Base-by-base conservation (phyloP, 2,113 vertebrate species). In the Alces alces region DNA sequence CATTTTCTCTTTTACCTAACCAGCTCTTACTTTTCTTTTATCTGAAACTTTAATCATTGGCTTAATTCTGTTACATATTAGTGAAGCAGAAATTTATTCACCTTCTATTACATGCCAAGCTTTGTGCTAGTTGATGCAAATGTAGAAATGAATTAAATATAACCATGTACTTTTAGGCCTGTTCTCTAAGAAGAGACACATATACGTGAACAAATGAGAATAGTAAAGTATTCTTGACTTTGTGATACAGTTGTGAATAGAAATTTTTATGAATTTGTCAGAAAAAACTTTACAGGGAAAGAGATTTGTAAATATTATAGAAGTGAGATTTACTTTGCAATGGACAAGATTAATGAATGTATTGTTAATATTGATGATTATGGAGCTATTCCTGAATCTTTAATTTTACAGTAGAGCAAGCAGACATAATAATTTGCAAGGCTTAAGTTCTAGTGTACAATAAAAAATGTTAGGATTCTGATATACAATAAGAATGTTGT, bases 31-130 rank as follows among this genome's bases (percentile, higher is more conserved):
- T 80, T 95, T 23, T 89, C 14, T 94, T 23, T 66, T 14, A 60
- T 50, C 2, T 9, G 30, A 76, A 90, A 30, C 8, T 19, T 88
- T 86, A 79, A 39, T 76, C 21, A 36, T n/a, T 89, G n/a, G 14
- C 21, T 70, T 91, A 39, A 15, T 85, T 93, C 78, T 73, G 70
- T 39, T 64, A 70, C 23, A 57, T 5, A 60, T 61, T 87, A 96
- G 27, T 89, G 52, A 95, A 78, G 39, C 39, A 73, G 60, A 89
- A n/a, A 84, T 91, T 83, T 96, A 96, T 93, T 96, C 43, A 87
- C 39, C 14, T 39, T 79, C 54, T 86, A 30, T 93, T 93, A 92
- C 55, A 55, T 95, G n/a, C 55, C 70, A 92, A 83, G 70, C 50
- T 47, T 89, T 76, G 27, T 80, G 70, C 70, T 76, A 28, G 13